Evolutionary conservation across 1,140 invertebrate species (phyloP).

Genomic region (Caligus rogercresseyi): DNA sequence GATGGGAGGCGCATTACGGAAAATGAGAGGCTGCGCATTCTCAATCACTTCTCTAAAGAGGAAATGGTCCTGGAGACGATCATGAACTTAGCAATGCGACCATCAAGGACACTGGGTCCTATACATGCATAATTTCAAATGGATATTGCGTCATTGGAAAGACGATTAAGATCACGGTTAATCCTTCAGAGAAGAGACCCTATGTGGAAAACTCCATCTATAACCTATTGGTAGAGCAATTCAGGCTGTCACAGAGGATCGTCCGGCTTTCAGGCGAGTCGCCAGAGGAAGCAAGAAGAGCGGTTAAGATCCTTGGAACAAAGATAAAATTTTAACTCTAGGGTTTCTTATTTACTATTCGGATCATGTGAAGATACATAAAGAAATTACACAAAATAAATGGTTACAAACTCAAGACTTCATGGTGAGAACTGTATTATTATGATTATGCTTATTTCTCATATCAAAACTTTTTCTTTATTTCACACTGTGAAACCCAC

Average conservation of each 20-base stretch:
- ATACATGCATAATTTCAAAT: slow-evolving; percentile 7
- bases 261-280: not conserved
- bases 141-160: slow-evolving; percentile 1
- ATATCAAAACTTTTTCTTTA: too few species aligned
- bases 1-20: not conserved
- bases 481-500: too few species aligned
- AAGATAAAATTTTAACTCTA: not conserved
- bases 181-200: not conserved
- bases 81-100: not conserved
- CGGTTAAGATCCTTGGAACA: not conserved
- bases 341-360: not conserved
- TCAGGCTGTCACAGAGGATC: not conserved
- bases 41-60: not conserved
- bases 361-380: too few species aligned
- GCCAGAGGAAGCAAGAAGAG: not conserved
- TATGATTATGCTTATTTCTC: too few species aligned
- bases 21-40: not conserved
- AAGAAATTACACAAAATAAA: too few species aligned
- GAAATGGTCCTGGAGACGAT: not conserved
- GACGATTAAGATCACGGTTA: not conserved
- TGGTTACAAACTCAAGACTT: too few species aligned
- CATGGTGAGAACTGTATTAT: too few species aligned
- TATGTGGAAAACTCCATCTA: not conserved
- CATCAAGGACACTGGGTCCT: not conserved
- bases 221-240: not conserved